Evolutionary conservation across 2,797 vertebrate genomes (phyloP).

Genomic region (Sebastes nivosus): DNA sequence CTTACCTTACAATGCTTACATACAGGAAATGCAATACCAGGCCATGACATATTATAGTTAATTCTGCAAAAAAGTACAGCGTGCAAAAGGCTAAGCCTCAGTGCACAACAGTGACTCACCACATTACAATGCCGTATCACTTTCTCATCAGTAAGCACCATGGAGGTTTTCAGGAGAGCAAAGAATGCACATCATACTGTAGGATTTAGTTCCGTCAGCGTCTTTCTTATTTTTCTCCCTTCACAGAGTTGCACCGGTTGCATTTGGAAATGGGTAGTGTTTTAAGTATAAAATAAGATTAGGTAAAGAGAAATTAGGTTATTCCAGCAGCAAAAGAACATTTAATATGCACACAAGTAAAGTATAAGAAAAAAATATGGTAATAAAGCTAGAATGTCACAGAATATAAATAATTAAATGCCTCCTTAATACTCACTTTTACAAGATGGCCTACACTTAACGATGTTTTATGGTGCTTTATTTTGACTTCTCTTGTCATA

Average conservation of each 20-base stretch:
- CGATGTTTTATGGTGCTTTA: too few relatives aligned
- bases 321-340: neutral
- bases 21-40: slow-evolving; percentile 73
- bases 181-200: neutral
- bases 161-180: slow-evolving; percentile 1
- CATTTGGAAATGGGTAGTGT: neutral
- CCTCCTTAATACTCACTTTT: too few relatives aligned
- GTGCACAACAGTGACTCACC: slow-evolving; percentile 31
- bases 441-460: too few relatives aligned
- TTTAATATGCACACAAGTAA: neutral
- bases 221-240: neutral
- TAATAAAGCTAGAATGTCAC: neutral
- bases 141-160: slow-evolving; percentile 67
- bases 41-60: slow-evolving; percentile 51
- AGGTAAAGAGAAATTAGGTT: neutral
- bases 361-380: neutral
- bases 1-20: slow-evolving; percentile 68
- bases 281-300: neutral
- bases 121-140: slow-evolving; percentile 44
- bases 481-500: too few relatives aligned
- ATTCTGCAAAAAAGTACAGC: slow-evolving; percentile 58
- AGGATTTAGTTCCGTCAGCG: neutral
- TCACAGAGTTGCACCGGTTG: neutral
- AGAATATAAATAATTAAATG: neutral
- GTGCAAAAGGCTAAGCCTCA: slow-evolving; percentile 27